phyloP scores from a whole-genome alignment of 2,113 vertebrate genomes.

The Chaetodon auriga region DNA sequence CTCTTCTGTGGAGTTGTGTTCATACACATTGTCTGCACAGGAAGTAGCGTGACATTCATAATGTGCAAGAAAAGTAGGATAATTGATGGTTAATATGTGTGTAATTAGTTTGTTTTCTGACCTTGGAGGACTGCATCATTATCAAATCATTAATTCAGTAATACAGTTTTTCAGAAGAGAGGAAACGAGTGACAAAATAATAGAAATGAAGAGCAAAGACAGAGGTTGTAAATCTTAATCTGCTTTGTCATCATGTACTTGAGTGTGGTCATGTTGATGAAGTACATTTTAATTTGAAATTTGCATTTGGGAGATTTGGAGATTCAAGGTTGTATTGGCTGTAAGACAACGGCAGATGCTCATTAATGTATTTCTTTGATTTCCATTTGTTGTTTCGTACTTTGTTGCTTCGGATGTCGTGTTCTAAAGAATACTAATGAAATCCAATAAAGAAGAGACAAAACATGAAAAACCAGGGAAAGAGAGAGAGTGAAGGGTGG shows the following conservation, averaged over 20 bases:
- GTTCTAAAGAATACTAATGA: conserved; percentile 19
- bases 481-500: background rate
- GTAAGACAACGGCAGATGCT: background rate
- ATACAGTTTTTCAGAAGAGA: background rate
- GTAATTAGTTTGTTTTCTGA: background rate
- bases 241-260: background rate
- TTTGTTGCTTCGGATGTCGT: background rate
- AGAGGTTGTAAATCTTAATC: background rate
- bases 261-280: background rate
- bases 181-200: background rate
- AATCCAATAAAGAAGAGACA: conserved; percentile 11
- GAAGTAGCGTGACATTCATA: background rate
- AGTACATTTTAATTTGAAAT: background rate
- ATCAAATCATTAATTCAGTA: background rate
- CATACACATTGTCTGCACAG: background rate
- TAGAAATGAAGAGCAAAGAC: conserved; percentile 2
- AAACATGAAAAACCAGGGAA: background rate
- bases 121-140: background rate
- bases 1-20: background rate
- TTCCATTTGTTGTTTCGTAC: conserved; percentile 9
- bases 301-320: conserved; percentile 1
- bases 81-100: background rate
- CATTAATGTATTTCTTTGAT: background rate
- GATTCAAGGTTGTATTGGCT: background rate
- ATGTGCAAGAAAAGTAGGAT: background rate